phyloP scores from a whole-genome alignment of 2,888 invertebrate species.

The Trichopria drosophilae region DNA sequence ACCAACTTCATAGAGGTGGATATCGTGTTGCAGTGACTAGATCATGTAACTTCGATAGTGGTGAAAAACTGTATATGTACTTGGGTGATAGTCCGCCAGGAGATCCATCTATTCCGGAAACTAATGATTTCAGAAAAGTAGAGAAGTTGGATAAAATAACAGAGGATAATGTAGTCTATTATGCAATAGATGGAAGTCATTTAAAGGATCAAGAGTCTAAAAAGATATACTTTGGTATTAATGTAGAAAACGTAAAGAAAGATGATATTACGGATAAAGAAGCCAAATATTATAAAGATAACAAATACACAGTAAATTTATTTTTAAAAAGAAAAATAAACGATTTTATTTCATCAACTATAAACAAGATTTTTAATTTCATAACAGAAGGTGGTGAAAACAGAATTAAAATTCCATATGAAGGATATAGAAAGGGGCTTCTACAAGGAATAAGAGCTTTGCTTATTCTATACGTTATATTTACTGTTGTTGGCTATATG shows the following conservation, averaged over 20 bases:
- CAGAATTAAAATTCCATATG: conserved; percentile 20
- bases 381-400: conserved; percentile 8
- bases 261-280: conserved; percentile 22
- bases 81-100: conserved; percentile 20
- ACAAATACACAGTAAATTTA: conserved; percentile 21
- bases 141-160: conserved; percentile 10
- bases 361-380: conserved; percentile 15
- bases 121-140: conserved; percentile 23
- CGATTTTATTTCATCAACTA: conserved; percentile 22
- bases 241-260: conserved; percentile 23
- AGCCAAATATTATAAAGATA: conserved; percentile 21
- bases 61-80: conserved; percentile 25
- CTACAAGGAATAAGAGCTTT: conserved; percentile 26
- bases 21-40: conserved; percentile 24
- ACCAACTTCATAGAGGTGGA: conserved; percentile 20
- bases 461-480: conserved; percentile 26
- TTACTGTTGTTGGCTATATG: conserved; percentile 26
- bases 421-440: conserved; percentile 22
- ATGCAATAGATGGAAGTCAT: conserved; percentile 9
- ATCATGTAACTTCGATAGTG: conserved; percentile 17
- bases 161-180: conserved; percentile 8
- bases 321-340: conserved; percentile 23
- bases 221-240: conserved; percentile 22
- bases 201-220: conserved; percentile 12
- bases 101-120: conserved; percentile 8